Percentiles rank a stretch among this genome's conserved stretches.
Evolutionary conservation across 2,113 vertebrate genomes (phyloP).

Genomic region (Pseudopipra pipra): DNA sequence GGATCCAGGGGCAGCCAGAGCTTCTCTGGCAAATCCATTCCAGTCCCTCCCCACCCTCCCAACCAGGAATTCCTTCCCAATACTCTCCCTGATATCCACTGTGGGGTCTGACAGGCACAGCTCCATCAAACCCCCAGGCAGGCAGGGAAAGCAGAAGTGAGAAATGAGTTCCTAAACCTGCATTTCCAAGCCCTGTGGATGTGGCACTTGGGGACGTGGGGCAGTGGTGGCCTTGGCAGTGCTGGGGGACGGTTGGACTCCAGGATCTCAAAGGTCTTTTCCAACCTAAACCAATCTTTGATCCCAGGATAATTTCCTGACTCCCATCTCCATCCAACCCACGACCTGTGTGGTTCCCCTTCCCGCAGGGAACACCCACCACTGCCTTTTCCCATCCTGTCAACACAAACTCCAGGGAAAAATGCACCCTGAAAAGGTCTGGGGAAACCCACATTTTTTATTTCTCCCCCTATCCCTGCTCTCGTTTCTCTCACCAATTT

Average conservation of each 20-base stretch:
- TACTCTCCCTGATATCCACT: too few relatives aligned
- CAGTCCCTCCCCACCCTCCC: not conserved
- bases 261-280: fast-evolving
- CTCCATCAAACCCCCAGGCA: too few relatives aligned
- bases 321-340: not conserved
- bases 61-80: not conserved
- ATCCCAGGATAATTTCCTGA: not conserved
- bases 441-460: not conserved
- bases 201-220: not conserved
- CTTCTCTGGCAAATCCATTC: not conserved
- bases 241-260: too few relatives aligned
- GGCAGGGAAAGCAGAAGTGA: too few relatives aligned
- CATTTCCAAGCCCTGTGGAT: not conserved
- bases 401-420: not conserved
- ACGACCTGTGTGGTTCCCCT: not conserved
- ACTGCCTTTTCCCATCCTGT: not conserved
- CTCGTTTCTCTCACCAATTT: not conserved
- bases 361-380: fast-evolving
- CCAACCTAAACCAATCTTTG: fast-evolving
- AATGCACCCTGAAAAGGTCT: not conserved
- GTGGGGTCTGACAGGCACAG: too few relatives aligned
- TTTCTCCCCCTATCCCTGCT: not conserved
- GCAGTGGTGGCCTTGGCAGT: fast-evolving
- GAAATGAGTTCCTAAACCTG: too few relatives aligned
- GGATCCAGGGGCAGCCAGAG: not conserved